Conservation (phyloP, 2,888 invertebrate genomes). For the Taphrorychus bicolor region DNA sequence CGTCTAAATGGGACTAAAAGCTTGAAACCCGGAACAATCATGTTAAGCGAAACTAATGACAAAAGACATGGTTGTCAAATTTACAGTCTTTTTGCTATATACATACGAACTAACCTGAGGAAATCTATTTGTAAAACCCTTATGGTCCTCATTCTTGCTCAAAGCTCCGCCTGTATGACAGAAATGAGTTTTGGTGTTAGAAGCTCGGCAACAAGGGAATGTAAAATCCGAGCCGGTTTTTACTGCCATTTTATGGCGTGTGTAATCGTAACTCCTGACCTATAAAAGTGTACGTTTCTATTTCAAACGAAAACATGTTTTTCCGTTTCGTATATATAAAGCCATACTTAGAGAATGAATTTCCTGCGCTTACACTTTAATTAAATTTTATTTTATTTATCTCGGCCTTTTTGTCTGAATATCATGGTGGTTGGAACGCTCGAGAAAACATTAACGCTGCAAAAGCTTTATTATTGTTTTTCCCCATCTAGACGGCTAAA, state of each 20-base stretch:
- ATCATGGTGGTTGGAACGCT: neutral
- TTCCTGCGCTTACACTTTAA: neutral
- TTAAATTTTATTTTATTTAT: slow-evolving; percentile 7
- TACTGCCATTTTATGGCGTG: slow-evolving; percentile 9
- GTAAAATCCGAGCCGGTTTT: slow-evolving; percentile 10
- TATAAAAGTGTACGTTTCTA: slow-evolving; percentile 8
- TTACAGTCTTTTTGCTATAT: too few relatives aligned
- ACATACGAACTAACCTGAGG: too few relatives aligned
- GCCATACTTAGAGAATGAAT: neutral
- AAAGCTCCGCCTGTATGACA: too few relatives aligned
- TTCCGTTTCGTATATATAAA: slow-evolving; percentile 1
- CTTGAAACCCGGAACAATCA: too few relatives aligned
- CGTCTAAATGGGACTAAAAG: too few relatives aligned
- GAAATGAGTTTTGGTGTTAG: neutral
- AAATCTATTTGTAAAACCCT: too few relatives aligned
- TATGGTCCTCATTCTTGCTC: neutral
- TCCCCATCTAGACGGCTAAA: neutral
- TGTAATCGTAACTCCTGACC: slow-evolving; percentile 15
- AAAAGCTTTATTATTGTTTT: neutral
- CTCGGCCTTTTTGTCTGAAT: neutral
- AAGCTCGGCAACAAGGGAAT: slow-evolving; percentile 2
- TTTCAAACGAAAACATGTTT: slow-evolving; percentile 10
- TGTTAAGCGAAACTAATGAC: too few relatives aligned
- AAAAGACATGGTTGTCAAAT: too few relatives aligned
- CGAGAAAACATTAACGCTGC: neutral